A percentile compares a stretch with the other conserved stretches of the same genome.
Evolutionary conservation across 2,888 invertebrate genomes (phyloP).

Genomic region (Macrophya annulata): DNA sequence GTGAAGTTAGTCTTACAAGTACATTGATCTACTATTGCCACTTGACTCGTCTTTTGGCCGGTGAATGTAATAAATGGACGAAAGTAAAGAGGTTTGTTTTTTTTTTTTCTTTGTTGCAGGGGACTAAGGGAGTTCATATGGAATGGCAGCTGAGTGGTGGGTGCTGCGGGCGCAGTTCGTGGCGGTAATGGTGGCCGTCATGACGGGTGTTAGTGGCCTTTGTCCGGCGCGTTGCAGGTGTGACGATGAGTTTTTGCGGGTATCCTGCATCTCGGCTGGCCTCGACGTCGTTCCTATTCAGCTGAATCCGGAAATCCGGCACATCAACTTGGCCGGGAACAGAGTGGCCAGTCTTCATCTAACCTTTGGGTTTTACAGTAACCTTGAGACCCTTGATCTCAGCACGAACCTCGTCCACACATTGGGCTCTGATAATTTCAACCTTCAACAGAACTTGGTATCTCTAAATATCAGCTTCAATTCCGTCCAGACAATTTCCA

Average conservation of each 20-base stretch:
- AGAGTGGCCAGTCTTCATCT: slow-evolving; percentile 90
- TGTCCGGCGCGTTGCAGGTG: slow-evolving; percentile 92
- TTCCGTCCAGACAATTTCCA: slow-evolving; percentile 86
- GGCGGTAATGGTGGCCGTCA: slow-evolving; percentile 76
- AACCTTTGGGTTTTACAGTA: slow-evolving; percentile 90
- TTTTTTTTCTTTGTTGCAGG: slow-evolving; percentile 28
- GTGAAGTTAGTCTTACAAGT: neutral
- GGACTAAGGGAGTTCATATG: slow-evolving; percentile 72
- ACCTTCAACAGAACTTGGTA: slow-evolving; percentile 87
- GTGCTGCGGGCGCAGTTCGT: slow-evolving; percentile 79
- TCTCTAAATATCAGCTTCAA: slow-evolving; percentile 91
- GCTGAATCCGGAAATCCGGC: slow-evolving; percentile 92
- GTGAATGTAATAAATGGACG: neutral
- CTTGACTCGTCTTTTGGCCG: slow-evolving; percentile 16
- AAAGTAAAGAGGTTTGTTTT: slow-evolving; percentile 23
- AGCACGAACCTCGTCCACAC: slow-evolving; percentile 91
- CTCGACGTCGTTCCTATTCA: slow-evolving; percentile 94
- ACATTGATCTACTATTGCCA: slow-evolving; percentile 23
- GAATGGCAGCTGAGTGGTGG: slow-evolving; percentile 82
- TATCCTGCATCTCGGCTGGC: slow-evolving; percentile 89
- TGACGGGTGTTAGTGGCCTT: slow-evolving; percentile 81
- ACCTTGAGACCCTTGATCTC: slow-evolving; percentile 90
- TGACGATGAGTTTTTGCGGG: slow-evolving; percentile 88
- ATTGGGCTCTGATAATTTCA: slow-evolving; percentile 91
- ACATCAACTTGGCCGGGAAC: slow-evolving; percentile 92